phyloP scores from a whole-genome alignment of 1,140 invertebrate species.

The Thaumatotibia leucotreta region DNA sequence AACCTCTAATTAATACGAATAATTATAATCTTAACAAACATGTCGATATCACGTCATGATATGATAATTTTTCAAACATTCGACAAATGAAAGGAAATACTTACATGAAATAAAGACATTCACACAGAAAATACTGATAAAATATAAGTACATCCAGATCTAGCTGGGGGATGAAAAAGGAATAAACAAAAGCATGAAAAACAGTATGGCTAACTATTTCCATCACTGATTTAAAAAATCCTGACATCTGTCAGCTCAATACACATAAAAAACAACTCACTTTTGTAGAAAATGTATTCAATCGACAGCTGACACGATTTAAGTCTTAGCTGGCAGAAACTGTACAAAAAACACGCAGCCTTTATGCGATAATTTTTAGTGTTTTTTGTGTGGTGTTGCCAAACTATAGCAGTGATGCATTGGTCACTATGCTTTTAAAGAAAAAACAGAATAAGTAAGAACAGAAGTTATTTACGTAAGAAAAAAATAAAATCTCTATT shows the following conservation, averaged over 20 bases:
- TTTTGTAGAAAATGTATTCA: no score
- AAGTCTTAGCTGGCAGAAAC: no score
- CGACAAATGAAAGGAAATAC: not conserved
- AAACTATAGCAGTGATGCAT: not conserved
- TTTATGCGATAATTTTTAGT: no score
- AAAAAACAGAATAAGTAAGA: not conserved
- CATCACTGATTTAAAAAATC: no score
- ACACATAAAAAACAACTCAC: no score
- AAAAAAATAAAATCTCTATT: slow-evolving; percentile 13
- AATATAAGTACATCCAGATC: slow-evolving; percentile 46
- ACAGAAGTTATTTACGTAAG: not conserved
- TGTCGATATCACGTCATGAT: slow-evolving; percentile 45
- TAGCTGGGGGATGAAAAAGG: slow-evolving; percentile 12
- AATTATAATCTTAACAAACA: slow-evolving; percentile 24
- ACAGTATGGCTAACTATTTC: not conserved
- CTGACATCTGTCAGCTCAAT: no score
- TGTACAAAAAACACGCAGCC: no score
- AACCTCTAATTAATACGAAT: slow-evolving; percentile 20
- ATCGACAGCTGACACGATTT: no score
- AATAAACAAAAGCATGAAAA: not conserved
- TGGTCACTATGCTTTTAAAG: not conserved
- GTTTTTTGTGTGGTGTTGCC: no score
- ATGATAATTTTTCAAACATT: slow-evolving; percentile 29
- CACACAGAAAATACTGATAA: slow-evolving; percentile 36
- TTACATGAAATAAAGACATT: slow-evolving; percentile 21